Percentiles rank a stretch among this genome's conserved stretches.
Conservation (phyloP, 30 jellyfish, hydroid and myxozoan genomes). For the Aurelia aurita complex sp. Pacific region DNA sequence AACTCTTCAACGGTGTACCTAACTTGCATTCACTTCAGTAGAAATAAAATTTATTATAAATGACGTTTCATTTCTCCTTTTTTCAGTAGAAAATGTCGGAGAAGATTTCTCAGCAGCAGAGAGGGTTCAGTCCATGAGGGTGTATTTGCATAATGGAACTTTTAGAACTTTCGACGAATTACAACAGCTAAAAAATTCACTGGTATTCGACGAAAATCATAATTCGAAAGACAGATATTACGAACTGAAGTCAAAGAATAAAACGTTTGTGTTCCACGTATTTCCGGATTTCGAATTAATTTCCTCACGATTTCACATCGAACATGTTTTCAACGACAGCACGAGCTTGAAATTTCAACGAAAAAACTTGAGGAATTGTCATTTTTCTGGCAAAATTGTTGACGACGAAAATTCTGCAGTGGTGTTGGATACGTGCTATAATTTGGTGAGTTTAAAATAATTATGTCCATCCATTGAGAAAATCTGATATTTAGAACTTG, state of each 20-base stretch:
- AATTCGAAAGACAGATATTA: slow-evolving; percentile 21
- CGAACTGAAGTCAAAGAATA: slow-evolving; percentile 11
- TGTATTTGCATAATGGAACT: slow-evolving; percentile 22
- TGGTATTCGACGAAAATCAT: background rate
- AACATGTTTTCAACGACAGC: slow-evolving; percentile 15
- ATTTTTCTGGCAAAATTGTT: slow-evolving; percentile 61
- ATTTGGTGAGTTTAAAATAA: slow-evolving; percentile 74
- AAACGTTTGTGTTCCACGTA: slow-evolving; percentile 14
- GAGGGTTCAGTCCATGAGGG: slow-evolving; percentile 47
- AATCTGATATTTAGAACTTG: background rate
- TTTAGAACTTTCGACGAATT: slow-evolving; percentile 2
- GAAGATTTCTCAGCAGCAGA: slow-evolving; percentile 2
- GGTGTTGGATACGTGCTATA: slow-evolving; percentile 79
- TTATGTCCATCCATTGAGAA: background rate
- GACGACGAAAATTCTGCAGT: slow-evolving; percentile 66
- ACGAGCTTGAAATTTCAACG: background rate
- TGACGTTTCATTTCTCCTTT: background rate
- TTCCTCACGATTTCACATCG: slow-evolving; percentile 64
- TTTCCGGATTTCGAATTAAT: slow-evolving; percentile 28
- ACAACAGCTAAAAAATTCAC: background rate
- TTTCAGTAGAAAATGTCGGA: slow-evolving; percentile 5
- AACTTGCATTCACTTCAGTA: background rate
- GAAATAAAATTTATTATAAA: background rate
- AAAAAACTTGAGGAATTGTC: slow-evolving; percentile 26
- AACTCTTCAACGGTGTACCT: no score